Evolutionary conservation across 2,888 invertebrate species (phyloP).

Genomic region (Allophyes oxyacanthae): DNA sequence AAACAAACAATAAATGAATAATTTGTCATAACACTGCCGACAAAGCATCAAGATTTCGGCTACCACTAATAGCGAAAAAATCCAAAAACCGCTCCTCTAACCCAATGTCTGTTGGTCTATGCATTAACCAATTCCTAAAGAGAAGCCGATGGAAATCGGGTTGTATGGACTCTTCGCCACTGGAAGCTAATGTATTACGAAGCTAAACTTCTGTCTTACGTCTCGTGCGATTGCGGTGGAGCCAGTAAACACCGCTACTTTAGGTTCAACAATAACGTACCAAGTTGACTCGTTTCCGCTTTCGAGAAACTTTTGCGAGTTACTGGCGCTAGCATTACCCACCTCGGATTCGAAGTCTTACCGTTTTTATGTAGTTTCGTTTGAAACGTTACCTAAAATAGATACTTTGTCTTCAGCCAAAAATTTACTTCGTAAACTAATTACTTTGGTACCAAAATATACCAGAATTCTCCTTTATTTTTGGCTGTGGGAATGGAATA

Average conservation of each 20-base stretch:
- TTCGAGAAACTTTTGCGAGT: constrained; percentile 58
- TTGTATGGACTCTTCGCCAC: no score
- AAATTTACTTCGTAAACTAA: constrained; percentile 19
- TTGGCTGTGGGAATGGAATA: not conserved
- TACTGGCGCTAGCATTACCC: constrained; percentile 53
- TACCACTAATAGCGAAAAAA: no score
- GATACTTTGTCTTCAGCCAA: constrained; percentile 21
- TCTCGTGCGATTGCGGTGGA: constrained; percentile 32
- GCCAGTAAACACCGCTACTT: constrained; percentile 64
- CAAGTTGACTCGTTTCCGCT: constrained; percentile 67
- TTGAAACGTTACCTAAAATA: constrained; percentile 28
- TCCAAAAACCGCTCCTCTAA: no score
- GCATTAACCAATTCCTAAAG: no score
- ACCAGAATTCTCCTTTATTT: not conserved
- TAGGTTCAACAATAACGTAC: constrained; percentile 69
- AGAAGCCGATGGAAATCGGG: no score
- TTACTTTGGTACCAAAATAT: no score
- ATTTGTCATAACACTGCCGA: no score
- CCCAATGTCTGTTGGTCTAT: no score
- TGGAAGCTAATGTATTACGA: no score
- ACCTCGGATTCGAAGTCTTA: constrained; percentile 52
- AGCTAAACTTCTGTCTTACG: constrained; percentile 38
- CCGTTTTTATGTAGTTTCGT: constrained; percentile 49
- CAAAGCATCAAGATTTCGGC: no score
- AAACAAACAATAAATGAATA: no score